Conservation (phyloP, 2,113 vertebrate species). For the Neodon shergylaensis region DNA sequence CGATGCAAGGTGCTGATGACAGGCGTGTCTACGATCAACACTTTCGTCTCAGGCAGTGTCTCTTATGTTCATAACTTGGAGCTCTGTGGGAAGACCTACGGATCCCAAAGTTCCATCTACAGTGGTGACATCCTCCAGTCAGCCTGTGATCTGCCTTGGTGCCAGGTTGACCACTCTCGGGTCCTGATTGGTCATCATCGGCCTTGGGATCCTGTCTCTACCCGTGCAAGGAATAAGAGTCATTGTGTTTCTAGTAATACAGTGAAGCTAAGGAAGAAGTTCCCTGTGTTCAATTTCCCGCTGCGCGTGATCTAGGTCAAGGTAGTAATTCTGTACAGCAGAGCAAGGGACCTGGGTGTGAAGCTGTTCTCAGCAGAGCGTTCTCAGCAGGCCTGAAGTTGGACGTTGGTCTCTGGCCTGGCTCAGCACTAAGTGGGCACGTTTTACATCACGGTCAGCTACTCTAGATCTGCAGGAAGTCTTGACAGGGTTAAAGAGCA, state of each 20-base stretch:
- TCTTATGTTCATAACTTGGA: not conserved
- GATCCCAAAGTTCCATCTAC: not conserved
- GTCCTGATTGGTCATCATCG: not conserved
- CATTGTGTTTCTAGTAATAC: not conserved
- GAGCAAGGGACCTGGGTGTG: not conserved
- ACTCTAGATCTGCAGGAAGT: not conserved
- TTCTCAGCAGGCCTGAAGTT: not conserved
- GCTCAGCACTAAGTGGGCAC: not conserved
- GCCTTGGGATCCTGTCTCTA: not conserved
- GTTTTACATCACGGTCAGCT: not conserved
- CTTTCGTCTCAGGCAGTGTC: not conserved
- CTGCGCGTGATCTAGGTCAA: not conserved
- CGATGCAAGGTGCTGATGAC: not conserved
- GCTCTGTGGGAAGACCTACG: not conserved
- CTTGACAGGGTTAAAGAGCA: not conserved
- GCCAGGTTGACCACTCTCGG: not conserved
- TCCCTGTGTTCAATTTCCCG: not conserved
- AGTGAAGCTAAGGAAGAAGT: not conserved
- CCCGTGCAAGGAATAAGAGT: not conserved
- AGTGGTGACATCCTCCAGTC: not conserved
- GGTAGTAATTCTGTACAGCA: not conserved
- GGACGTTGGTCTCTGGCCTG: not conserved
- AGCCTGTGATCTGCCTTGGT: not conserved
- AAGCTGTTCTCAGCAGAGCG: conserved; percentile 30
- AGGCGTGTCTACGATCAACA: not conserved